phyloP scores from a whole-genome alignment of 1,140 invertebrate genomes.

The Heliconius melpomene region DNA sequence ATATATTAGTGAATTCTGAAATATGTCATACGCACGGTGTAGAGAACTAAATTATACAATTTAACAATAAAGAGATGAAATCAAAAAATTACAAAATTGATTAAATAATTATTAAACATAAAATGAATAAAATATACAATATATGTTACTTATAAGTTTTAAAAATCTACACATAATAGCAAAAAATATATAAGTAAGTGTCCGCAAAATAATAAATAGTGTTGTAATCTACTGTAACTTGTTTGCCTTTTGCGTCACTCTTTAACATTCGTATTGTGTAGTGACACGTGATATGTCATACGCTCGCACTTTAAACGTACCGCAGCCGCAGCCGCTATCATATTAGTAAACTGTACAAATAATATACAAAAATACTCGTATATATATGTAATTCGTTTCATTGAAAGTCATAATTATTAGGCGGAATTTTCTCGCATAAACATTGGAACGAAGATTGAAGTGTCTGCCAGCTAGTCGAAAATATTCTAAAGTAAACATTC shows the following conservation, averaged over 20 bases:
- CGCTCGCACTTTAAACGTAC: slow-evolving; percentile 27
- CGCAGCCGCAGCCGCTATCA: slow-evolving; percentile 15
- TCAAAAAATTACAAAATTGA: too few relatives aligned
- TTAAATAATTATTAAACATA: too few relatives aligned
- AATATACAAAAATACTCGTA: neutral
- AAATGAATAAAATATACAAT: too few relatives aligned
- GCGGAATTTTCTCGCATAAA: neutral
- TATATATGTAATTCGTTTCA: neutral
- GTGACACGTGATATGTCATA: slow-evolving; percentile 52
- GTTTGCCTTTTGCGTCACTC: slow-evolving; percentile 47
- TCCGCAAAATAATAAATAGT: slow-evolving; percentile 24
- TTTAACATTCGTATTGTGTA: slow-evolving; percentile 45
- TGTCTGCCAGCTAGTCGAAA: slow-evolving; percentile 5
- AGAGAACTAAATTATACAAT: too few relatives aligned
- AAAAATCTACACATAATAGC: neutral
- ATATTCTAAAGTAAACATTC: slow-evolving; percentile 3
- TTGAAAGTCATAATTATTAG: slow-evolving; percentile 12
- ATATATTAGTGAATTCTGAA: too few relatives aligned
- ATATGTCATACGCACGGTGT: too few relatives aligned
- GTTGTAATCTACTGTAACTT: slow-evolving; percentile 32
- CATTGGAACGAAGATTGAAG: slow-evolving; percentile 1
- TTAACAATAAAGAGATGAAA: too few relatives aligned
- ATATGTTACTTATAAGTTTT: too few relatives aligned
- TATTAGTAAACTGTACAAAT: slow-evolving; percentile 12
- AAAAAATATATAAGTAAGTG: neutral